phyloP scores from a whole-genome alignment of 64 coral and sea anemone genomes.

The Montipora efflorescens region DNA sequence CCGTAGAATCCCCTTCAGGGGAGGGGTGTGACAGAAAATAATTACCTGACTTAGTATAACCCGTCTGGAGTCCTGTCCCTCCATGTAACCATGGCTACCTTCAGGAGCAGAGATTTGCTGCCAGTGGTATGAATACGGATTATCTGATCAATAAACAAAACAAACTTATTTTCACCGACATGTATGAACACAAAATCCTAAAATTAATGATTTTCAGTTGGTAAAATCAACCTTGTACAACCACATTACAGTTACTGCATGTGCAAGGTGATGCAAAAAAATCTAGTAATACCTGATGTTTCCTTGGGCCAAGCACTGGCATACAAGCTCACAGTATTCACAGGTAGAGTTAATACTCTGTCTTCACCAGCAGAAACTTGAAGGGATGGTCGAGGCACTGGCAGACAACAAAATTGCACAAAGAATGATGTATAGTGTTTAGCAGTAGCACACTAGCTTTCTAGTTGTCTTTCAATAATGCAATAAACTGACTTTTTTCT shows the following conservation, averaged over 20 bases:
- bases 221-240: too few species aligned
- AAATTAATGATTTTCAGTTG: too few species aligned
- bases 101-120: conserved; percentile 96
- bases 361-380: conserved; percentile 94
- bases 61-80: conserved; percentile 88
- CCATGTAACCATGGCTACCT: conserved; percentile 99
- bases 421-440: too few species aligned
- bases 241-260: too few species aligned
- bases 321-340: conserved; percentile 87
- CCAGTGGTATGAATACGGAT: conserved; percentile 95
- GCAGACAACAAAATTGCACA: background rate
- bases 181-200: too few species aligned
- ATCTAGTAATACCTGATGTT: conserved; percentile 39
- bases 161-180: background rate
- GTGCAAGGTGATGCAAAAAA: background rate
- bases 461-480: too few species aligned
- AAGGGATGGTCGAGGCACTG: conserved; percentile 64
- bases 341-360: conserved; percentile 80
- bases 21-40: too few species aligned
- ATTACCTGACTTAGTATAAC: conserved; percentile 89
- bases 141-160: conserved; percentile 48
- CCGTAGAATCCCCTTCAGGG: too few species aligned
- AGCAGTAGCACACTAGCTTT: too few species aligned
- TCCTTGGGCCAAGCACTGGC: conserved; percentile 98
- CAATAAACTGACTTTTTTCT: too few species aligned